phyloP scores from a whole-genome alignment of 2,888 invertebrate genomes.

The Steinernema scapterisci region DNA sequence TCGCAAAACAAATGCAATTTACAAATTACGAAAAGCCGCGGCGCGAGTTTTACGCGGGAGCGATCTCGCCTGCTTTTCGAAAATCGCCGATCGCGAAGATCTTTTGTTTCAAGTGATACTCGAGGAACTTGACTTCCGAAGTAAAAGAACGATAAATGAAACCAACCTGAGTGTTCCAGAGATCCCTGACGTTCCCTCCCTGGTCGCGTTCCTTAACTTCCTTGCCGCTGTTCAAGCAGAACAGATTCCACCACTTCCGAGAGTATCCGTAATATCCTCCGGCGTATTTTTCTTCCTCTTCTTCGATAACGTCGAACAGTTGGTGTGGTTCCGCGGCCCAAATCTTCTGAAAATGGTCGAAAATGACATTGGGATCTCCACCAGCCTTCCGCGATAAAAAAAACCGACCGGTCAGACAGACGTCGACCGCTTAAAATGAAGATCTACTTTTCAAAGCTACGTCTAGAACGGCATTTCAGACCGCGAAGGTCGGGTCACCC shows the following conservation, averaged over 20 bases:
- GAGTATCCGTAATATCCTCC: constrained; percentile 31
- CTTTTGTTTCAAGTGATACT: not conserved
- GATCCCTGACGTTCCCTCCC: constrained; percentile 54
- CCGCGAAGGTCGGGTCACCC: too few relatives aligned
- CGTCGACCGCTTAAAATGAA: too few relatives aligned
- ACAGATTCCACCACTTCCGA: constrained; percentile 43
- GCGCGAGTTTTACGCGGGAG: too few relatives aligned
- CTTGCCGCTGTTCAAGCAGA: constrained; percentile 48
- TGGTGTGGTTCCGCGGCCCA: not conserved
- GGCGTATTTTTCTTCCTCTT: constrained; percentile 26
- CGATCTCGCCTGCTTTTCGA: not conserved
- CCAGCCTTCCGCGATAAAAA: too few relatives aligned
- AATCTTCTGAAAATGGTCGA: not conserved
- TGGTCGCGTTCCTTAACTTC: constrained; percentile 40
- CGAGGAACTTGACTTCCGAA: not conserved
- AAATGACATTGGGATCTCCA: too few relatives aligned
- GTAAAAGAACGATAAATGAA: too few relatives aligned
- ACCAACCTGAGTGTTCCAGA: constrained; percentile 62
- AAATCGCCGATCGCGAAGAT: not conserved
- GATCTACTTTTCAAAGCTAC: too few relatives aligned
- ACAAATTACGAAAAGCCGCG: too few relatives aligned
- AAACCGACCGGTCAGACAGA: too few relatives aligned
- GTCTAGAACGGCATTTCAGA: too few relatives aligned
- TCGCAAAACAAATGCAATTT: too few relatives aligned
- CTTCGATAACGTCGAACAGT: constrained; percentile 29